These are phyloP conservation scores for Reticulitermes speratus DNA, from an alignment of 1,140 invertebrate species.

Conservation along the genomic window DNA sequence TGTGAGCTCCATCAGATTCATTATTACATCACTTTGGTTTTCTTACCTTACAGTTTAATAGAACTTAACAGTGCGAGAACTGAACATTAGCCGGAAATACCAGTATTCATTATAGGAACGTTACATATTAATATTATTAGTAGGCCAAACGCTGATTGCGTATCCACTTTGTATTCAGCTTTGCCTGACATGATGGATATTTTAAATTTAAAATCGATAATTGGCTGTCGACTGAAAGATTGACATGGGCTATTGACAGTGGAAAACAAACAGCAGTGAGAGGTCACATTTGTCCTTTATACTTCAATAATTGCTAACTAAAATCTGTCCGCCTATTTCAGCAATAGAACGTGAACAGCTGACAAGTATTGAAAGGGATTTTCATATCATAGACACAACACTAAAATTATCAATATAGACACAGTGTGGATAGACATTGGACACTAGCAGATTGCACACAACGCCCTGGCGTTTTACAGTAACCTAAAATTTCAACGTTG, in stretches of 20 bases:
- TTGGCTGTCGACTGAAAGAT: conserved; percentile 8
- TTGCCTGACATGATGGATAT: background rate
- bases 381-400: too few relatives aligned
- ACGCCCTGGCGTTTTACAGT: too few relatives aligned
- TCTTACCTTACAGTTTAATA: background rate
- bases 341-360: too few relatives aligned
- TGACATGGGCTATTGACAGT: background rate
- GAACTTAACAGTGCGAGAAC: background rate
- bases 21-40: background rate
- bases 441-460: too few relatives aligned
- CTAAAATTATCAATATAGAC: too few relatives aligned
- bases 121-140: conserved; percentile 5
- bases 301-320: background rate
- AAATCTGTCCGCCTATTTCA: background rate
- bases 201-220: conserved; percentile 18
- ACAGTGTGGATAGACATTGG: too few relatives aligned
- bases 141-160: background rate
- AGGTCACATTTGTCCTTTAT: background rate
- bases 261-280: background rate
- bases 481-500: too few relatives aligned
- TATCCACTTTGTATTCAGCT: background rate
- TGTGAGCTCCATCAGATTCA: background rate
- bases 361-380: too few relatives aligned
- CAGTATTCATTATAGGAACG: background rate
- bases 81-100: background rate